phyloP scores from a whole-genome alignment of 2,113 vertebrate genomes.

The Pandion haliaetus region DNA sequence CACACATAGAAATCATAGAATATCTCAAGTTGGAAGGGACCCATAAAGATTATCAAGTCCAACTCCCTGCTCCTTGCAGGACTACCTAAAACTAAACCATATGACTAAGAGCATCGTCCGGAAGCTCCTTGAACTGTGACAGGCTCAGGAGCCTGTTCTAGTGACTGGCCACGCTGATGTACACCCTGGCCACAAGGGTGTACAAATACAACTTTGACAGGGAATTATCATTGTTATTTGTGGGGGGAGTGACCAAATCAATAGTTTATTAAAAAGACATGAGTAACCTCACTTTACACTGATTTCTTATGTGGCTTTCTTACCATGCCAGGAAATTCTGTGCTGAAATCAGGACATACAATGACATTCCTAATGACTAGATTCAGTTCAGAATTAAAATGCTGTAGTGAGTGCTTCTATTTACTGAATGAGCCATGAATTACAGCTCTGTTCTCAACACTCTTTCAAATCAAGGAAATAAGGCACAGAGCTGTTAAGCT shows the following conservation, averaged over 20 bases:
- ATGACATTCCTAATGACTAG: neutral
- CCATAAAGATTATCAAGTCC: neutral
- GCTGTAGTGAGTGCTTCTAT: neutral
- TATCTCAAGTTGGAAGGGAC: neutral
- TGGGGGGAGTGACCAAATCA: neutral
- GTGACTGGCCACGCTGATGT: neutral
- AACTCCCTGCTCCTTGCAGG: fast-evolving
- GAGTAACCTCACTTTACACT: neutral
- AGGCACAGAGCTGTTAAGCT: neutral
- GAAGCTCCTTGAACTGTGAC: neutral
- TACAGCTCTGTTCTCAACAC: neutral
- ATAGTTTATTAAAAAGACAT: neutral
- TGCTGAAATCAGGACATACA: neutral
- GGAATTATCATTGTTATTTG: neutral
- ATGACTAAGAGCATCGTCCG: neutral
- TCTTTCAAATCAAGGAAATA: neutral
- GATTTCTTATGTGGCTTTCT: neutral
- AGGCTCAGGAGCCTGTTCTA: neutral
- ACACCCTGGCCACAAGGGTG: neutral
- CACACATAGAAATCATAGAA: neutral
- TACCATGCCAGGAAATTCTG: neutral
- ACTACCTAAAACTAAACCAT: neutral
- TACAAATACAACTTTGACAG: neutral
- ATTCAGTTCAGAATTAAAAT: neutral
- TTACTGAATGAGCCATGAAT: neutral